Base-by-base conservation (phyloP, 2,113 vertebrate genomes). In the Tautogolabrus adspersus region DNA sequence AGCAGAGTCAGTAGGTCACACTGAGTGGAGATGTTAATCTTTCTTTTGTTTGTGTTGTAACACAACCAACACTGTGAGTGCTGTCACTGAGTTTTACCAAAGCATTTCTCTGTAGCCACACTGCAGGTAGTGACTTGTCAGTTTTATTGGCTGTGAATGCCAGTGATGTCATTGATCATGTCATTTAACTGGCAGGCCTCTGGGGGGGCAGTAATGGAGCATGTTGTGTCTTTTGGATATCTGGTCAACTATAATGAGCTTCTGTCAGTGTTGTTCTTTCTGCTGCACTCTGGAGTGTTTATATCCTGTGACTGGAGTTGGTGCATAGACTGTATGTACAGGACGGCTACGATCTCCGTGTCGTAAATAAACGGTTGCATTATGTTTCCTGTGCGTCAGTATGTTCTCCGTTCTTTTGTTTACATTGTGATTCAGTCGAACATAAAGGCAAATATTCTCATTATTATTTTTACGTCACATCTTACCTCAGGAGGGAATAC, bases 161-260 rank as follows among this genome's bases (percentile, higher is more conserved):
- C 18, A 56, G 42, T 5, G 40, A 21, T 40, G 19, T 11, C 18
- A 56, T 37, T 5, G 40, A 44, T 37, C 3, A 23, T 11, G 10
- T 21, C 44, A 59, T 6, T 10, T 42, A 11, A 11, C 0, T 10
- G n/a, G 10, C 3, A 0, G 15, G 34, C 90, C 91, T 72, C 87
- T 63, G 1, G 86, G 81, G n/a, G 82, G 91, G 91, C 87, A 56
- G 60, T 68, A 40, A 15, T 10, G 68, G 68, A 40, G 34, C 37
- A 15, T 10, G 63, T 66, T 40, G 40, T 26, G 10, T 62, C n/a
- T 67, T 38, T 8, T 18, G 16, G 15, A 21, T 12, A 49, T 18
- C 47, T 18, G 6, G 16, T 10, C 30, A 21, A 23, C 47, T 37
- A 19, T 18, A 61, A 30, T 1, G 8, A 69, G 59, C 54, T 3